Evolutionary conservation across 2,797 vertebrate species (phyloP), one percentile per base, ranked within the genome.

Genomic region (Myotis myotis): DNA sequence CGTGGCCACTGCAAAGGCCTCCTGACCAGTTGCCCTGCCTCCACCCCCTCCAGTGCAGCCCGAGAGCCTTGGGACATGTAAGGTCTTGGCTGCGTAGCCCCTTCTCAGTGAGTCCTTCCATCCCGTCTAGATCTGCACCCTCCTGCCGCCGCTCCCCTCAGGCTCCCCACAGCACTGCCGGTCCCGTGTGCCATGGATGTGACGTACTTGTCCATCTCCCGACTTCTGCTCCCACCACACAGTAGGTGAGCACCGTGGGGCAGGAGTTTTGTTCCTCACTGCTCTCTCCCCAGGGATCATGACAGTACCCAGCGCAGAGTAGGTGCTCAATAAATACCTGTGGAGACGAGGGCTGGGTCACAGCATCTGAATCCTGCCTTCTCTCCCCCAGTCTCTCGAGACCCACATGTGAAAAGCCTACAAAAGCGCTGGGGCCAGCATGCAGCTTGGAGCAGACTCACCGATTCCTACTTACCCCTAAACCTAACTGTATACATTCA

Each of bases 121-220:
- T 19, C 28, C 74, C 10, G 0, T 15, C 60, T n/a, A 28, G 25
- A 68, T 38, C 0, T 3, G 0, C 60, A 15, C 36, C 4, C n/a
- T 60, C 19, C 33, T 1, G 30, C 23, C 0, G 25, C 44, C 28
- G 6, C n/a, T 9, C 23, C 44, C 74, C 28, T 17, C 0, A 15
- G 8, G 22, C 20, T 60, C 36, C 49, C 33, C 30, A 23, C 15
- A 19, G 51, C 6, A 2, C 47, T 30, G 22, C 68, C 71, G 33
- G 15, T 17, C 22, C 10, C 44, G 36, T 8, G 36, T 15, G 75
- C 13, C 36, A 19, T 5, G 68, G 90, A 64, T 25, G 16, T 2
- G 19, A 33, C 49, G 38, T 15, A 30, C 70, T 47, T 71, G 6
- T 11, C 66, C 47, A 4, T 76, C 20, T 36, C 22, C 3, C 85